phyloP scores from a whole-genome alignment of 2,888 invertebrate species.

The Drosophila birchii region DNA sequence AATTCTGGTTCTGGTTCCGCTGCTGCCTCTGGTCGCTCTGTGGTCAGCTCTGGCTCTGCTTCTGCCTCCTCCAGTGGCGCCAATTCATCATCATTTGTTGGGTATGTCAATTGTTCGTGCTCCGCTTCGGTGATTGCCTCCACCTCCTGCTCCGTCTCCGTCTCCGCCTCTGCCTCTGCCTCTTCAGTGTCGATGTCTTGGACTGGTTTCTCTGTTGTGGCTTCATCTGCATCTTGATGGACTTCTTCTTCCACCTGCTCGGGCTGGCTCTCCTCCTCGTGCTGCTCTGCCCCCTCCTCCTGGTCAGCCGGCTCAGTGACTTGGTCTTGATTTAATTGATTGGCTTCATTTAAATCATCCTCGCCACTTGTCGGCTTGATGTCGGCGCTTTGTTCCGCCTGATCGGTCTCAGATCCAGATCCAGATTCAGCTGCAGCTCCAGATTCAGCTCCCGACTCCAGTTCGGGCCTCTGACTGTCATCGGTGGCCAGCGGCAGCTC shows the following conservation, averaged over 20 bases:
- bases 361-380: conserved; percentile 74
- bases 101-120: conserved; percentile 73
- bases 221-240: conserved; percentile 39
- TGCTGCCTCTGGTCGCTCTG: conserved; percentile 25
- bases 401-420: conserved; percentile 42
- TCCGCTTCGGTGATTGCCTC: conserved; percentile 71
- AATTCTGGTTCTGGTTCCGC: conserved; percentile 28
- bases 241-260: conserved; percentile 27
- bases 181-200: conserved; percentile 18
- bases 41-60: conserved; percentile 19
- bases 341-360: conserved; percentile 78
- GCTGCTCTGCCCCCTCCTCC: conserved; percentile 18
- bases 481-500: conserved; percentile 22
- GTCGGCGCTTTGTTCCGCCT: conserved; percentile 74
- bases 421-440: neutral
- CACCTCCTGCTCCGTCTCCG: conserved; percentile 22
- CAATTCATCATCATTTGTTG: conserved; percentile 81
- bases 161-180: neutral
- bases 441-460: conserved; percentile 9
- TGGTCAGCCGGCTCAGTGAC: conserved; percentile 29
- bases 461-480: conserved; percentile 18
- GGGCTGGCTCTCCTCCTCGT: conserved; percentile 15
- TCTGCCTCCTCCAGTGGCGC: conserved; percentile 62
- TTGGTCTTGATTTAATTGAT: conserved; percentile 71
- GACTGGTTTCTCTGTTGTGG: conserved; percentile 39